Conservation (phyloP, 1,140 invertebrate genomes). For the Probaryconus sp. region DNA sequence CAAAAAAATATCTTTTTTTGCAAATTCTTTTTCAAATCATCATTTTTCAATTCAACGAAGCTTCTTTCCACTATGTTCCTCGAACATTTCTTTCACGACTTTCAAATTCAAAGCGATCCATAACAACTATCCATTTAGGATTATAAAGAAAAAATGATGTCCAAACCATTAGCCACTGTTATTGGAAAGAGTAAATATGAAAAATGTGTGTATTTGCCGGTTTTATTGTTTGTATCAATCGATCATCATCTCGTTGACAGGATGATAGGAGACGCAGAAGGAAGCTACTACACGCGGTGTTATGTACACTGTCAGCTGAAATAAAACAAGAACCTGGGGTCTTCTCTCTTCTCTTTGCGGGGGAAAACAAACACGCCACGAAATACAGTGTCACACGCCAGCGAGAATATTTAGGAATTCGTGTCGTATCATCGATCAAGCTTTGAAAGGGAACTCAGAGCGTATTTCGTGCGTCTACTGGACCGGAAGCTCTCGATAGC, state of each 20-base stretch:
- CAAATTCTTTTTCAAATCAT: too few species aligned
- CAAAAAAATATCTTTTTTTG: too few species aligned
- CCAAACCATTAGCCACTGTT: conserved; percentile 21
- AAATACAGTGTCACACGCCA: neutral
- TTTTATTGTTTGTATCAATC: conserved; percentile 55
- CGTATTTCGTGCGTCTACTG: conserved; percentile 18
- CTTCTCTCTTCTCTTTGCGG: conserved; percentile 17
- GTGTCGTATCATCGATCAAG: conserved; percentile 56
- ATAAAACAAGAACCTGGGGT: conserved; percentile 17
- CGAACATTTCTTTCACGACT: too few species aligned
- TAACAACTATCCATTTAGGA: too few species aligned
- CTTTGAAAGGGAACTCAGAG: conserved; percentile 25
- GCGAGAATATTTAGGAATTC: conserved; percentile 41
- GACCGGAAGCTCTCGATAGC: conserved; percentile 33
- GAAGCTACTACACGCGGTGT: conserved; percentile 28
- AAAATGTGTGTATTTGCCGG: conserved; percentile 20
- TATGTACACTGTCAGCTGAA: conserved; percentile 40
- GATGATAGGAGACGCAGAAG: conserved; percentile 30
- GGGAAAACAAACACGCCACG: conserved; percentile 40
- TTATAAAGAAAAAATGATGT: conserved; percentile 34
- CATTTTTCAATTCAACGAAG: too few species aligned
- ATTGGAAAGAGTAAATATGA: conserved; percentile 34
- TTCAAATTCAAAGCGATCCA: too few species aligned
- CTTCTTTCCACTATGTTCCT: too few species aligned
- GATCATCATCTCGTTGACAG: conserved; percentile 54